Percentiles rank a stretch among this genome's conserved stretches.
Evolutionary conservation across 2,113 vertebrate species (phyloP).

Genomic region (Epinephelus cyanopodus): DNA sequence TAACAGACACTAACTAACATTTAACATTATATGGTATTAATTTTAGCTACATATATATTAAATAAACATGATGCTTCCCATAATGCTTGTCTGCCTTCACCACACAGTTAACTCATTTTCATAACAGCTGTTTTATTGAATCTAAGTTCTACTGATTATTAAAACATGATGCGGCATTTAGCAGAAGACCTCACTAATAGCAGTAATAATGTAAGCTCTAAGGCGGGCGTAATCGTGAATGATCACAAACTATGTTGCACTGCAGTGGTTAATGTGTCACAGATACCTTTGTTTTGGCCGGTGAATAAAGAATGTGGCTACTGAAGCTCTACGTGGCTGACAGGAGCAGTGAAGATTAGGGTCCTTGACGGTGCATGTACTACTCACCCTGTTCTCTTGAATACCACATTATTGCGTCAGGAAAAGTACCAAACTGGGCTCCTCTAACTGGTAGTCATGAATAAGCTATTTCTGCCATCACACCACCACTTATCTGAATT

Average conservation of each 20-base stretch:
- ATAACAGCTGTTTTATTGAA: too few relatives aligned
- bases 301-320: background rate
- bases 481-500: slow-evolving; percentile 45
- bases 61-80: too few relatives aligned
- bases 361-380: slow-evolving; percentile 32
- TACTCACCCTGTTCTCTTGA: background rate
- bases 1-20: too few relatives aligned
- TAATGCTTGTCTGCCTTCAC: too few relatives aligned
- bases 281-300: slow-evolving; percentile 12
- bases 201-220: background rate
- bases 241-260: background rate
- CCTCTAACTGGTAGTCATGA: slow-evolving; percentile 32
- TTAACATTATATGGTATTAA: too few relatives aligned
- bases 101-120: too few relatives aligned
- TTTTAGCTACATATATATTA: too few relatives aligned
- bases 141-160: too few relatives aligned
- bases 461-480: slow-evolving; percentile 55
- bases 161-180: too few relatives aligned
- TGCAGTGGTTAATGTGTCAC: background rate
- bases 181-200: too few relatives aligned
- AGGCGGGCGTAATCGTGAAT: background rate
- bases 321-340: slow-evolving; percentile 2
- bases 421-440: slow-evolving; percentile 26
- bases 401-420: slow-evolving; percentile 27
- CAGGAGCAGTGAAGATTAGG: slow-evolving; percentile 19